These are phyloP conservation scores for Dendrocincla fuliginosa DNA, from an alignment of 2,797 vertebrate species.

Conservation along the genomic window DNA sequence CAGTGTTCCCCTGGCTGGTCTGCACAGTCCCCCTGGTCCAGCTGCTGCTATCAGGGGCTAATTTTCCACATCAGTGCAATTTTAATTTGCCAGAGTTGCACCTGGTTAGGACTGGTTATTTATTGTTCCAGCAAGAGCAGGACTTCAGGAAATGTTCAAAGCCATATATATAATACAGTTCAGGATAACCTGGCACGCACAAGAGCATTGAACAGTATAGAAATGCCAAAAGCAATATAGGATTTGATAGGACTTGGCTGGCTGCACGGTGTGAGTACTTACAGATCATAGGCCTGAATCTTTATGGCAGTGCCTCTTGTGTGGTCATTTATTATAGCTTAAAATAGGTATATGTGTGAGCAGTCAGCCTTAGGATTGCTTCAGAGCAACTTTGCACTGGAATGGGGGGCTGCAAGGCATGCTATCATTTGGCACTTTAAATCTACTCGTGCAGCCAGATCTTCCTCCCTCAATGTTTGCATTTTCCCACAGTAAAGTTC, in stretches of 20 bases:
- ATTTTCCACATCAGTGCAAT: constrained; percentile 3
- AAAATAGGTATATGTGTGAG: neutral
- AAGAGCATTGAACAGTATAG: neutral
- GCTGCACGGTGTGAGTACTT: neutral
- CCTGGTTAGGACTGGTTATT: constrained; percentile 2
- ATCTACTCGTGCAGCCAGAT: neutral
- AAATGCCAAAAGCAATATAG: constrained; percentile 26
- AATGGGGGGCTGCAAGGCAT: neutral
- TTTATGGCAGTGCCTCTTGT: neutral
- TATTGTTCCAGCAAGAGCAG: constrained; percentile 16
- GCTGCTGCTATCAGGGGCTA: neutral
- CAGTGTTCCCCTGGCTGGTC: neutral
- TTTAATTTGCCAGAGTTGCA: constrained; percentile 10
- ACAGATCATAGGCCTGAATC: neutral
- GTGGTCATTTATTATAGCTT: neutral
- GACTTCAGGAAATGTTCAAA: constrained; percentile 8
- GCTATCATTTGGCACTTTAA: neutral
- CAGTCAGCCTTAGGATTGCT: neutral
- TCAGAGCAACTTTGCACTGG: neutral
- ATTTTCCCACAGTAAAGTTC: neutral
- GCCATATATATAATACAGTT: neutral
- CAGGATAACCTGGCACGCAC: neutral
- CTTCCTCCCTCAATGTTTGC: neutral
- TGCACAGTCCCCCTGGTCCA: neutral
- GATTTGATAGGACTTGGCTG: constrained; percentile 24